Evolutionary conservation across 2,797 vertebrate genomes (phyloP).

Genomic region (Darevskia mixta): DNA sequence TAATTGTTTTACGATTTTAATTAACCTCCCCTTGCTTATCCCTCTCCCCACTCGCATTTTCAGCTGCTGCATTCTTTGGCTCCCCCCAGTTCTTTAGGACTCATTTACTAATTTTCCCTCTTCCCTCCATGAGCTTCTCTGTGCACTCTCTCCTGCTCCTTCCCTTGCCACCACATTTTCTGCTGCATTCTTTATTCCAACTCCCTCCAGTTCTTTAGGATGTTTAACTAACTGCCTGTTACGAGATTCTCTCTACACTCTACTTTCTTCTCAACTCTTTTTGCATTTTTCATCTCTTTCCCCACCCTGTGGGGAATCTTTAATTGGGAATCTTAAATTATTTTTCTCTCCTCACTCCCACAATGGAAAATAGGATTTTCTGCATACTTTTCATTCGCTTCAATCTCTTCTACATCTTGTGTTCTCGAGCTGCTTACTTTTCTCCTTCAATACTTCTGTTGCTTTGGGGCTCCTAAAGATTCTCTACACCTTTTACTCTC

Average conservation of each 20-base stretch:
- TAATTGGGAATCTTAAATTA: background rate
- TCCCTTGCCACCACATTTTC: background rate
- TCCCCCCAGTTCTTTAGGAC: background rate
- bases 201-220: background rate
- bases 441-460: background rate
- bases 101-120: background rate
- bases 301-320: background rate
- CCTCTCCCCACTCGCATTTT: background rate
- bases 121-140: too few relatives aligned
- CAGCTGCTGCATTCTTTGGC: background rate
- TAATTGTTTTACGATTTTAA: too few relatives aligned
- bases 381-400: background rate
- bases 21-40: background rate
- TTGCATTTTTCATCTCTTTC: background rate
- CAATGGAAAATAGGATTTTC: background rate
- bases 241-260: background rate
- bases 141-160: too few relatives aligned
- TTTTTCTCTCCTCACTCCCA: background rate
- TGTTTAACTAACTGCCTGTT: background rate
- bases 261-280: background rate
- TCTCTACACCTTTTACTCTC: background rate
- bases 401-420: conserved; percentile 16
- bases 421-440: background rate
- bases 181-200: background rate
- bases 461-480: background rate